phyloP scores from a whole-genome alignment of 2,113 vertebrate species.

The Mus spicilegus region DNA sequence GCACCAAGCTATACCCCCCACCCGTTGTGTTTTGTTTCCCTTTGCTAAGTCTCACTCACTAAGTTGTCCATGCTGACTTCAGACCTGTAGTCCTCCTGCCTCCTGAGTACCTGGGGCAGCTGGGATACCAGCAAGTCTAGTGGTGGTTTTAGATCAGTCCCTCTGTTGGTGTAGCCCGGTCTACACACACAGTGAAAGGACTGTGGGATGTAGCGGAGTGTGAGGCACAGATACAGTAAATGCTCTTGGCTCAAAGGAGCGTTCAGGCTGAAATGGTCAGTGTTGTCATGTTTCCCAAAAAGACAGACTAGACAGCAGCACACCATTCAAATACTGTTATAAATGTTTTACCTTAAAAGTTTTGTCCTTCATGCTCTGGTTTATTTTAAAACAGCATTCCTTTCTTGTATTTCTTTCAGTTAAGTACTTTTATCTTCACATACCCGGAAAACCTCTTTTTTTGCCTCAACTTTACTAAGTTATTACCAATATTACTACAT shows the following conservation, averaged over 20 bases:
- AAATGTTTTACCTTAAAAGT: conserved; percentile 73
- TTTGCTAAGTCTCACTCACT: not conserved
- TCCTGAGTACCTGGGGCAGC: not conserved
- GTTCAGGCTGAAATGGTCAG: conserved; percentile 59
- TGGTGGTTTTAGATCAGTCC: not conserved
- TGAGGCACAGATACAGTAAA: conserved; percentile 11
- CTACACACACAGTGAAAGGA: not conserved
- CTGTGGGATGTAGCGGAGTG: not conserved
- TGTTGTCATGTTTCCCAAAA: conserved; percentile 60
- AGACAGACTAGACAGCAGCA: conserved; percentile 39
- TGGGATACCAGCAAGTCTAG: not conserved
- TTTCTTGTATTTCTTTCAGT: conserved; percentile 71
- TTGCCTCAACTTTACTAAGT: conserved; percentile 47
- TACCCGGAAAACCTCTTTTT: conserved; percentile 70
- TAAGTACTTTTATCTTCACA: conserved; percentile 72
- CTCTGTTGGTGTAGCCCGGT: not conserved
- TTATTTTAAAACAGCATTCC: conserved; percentile 79
- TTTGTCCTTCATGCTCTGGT: conserved; percentile 70
- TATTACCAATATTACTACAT: conserved; percentile 64
- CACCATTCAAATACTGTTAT: conserved; percentile 42
- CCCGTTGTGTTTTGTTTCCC: not conserved
- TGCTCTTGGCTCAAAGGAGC: conserved; percentile 2
- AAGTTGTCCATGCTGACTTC: not conserved
- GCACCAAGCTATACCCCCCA: not conserved
- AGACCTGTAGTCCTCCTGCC: not conserved